Evolutionary conservation across 1,140 invertebrate species (phyloP), one percentile per base, ranked within the genome.

Genomic region (Hydropsyche tenuis): DNA sequence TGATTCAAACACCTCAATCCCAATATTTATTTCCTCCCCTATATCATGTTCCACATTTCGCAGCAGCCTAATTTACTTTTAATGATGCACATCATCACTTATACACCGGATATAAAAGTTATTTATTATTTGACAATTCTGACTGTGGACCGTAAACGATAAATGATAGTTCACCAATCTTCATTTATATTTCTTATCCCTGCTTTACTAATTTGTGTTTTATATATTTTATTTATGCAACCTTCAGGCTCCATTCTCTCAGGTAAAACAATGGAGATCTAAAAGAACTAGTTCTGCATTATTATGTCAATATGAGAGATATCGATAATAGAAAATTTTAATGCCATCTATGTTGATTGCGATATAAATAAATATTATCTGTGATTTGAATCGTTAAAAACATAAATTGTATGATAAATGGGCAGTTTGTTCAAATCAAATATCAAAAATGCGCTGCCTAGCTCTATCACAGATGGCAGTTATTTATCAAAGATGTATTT

Each of bases 171-270:
- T 60, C 56, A 60, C 56, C 56, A 60, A 60, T 60, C 16, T 73
- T 65, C 45, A 65, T 66, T 63, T 73, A 66, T 20, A 65, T 48
- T 56, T 65, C 7, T 56, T 68, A 16, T 62, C 73, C 76, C 73
- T 72, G 73, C 73, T 77, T 77, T 69, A 77, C 74, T 76, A 78
- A 75, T 76, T 79, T 76, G 68, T 78, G 74, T 77, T 75, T 78
- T 79, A 69, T 70, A 78, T 75, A 77, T 78, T 75, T 78, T 25
- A 75, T 74, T 78, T 79, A 73, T 85, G 88, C 88, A 86, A 87
- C 86, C 86, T 85, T 85, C 88, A 90, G 89, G 88, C 88, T 89
- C 89, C 85, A 89, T 90, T 87, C 85, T 90, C 85, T 89, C 89
- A 90, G 89, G 89, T 90, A 90, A 90, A 84, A 85, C 66, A 69